phyloP scores from a whole-genome alignment of 2,113 vertebrate genomes.

The Pterocles orientalis region DNA sequence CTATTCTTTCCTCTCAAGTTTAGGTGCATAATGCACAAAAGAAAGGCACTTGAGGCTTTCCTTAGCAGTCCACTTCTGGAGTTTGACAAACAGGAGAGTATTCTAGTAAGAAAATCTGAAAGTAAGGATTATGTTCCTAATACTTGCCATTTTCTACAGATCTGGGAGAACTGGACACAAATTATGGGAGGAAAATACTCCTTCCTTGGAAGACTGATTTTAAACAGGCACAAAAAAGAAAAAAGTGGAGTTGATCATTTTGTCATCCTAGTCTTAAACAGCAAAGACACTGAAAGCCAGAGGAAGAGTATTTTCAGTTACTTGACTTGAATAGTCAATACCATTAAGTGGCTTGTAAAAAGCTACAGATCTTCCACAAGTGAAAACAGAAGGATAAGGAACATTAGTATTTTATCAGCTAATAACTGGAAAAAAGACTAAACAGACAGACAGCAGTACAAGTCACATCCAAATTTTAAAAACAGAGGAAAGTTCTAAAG shows the following conservation, averaged over 20 bases:
- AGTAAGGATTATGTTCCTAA: neutral
- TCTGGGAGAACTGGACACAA: neutral
- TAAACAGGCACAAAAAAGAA: neutral
- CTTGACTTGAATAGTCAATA: neutral
- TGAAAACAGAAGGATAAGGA: neutral
- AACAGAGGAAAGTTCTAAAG: neutral
- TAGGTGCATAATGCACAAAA: neutral
- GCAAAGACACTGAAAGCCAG: neutral
- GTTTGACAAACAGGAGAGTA: neutral
- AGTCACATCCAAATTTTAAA: neutral
- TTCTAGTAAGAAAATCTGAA: neutral
- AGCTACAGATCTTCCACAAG: neutral
- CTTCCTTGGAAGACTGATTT: neutral
- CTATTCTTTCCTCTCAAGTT: neutral
- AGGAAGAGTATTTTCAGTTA: neutral
- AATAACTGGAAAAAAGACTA: neutral
- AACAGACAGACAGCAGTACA: neutral
- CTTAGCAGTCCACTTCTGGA: neutral
- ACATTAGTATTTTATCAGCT: neutral
- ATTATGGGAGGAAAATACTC: neutral
- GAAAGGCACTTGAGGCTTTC: neutral
- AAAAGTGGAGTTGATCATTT: neutral
- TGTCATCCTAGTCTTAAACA: neutral
- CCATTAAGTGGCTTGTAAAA: neutral
- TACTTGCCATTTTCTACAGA: neutral